These are phyloP conservation scores for Platycheirus albimanus DNA, from an alignment of 2,888 invertebrate species.

Conservation along the genomic window DNA sequence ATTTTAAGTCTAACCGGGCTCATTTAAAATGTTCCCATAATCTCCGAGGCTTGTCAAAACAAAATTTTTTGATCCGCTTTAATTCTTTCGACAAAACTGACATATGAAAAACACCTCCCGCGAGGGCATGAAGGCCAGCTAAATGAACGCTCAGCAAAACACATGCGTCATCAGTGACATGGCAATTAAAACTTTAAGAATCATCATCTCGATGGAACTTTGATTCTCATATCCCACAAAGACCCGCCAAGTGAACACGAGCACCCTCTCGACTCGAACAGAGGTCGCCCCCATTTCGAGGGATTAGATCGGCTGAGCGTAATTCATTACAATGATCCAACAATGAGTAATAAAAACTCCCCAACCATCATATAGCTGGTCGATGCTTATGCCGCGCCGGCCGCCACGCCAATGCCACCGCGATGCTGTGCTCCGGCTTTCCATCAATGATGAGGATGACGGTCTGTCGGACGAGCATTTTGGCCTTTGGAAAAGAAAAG, in stretches of 20 bases:
- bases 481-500: too few species aligned
- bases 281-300: constrained; percentile 68
- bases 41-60: constrained; percentile 62
- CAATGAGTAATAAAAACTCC: constrained; percentile 72
- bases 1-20: constrained; percentile 19
- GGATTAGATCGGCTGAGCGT: constrained; percentile 73
- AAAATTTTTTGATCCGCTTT: constrained; percentile 65
- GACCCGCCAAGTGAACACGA: constrained; percentile 5
- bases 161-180: constrained; percentile 42
- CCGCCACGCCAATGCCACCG: too few species aligned
- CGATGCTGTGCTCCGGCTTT: background rate
- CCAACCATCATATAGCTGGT: too few species aligned
- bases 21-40: constrained; percentile 53
- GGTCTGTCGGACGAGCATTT: constrained; percentile 33
- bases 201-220: constrained; percentile 45
- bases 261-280: constrained; percentile 36
- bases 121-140: constrained; percentile 9
- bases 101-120: constrained; percentile 39
- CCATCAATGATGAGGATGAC: constrained; percentile 44
- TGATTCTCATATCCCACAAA: constrained; percentile 48
- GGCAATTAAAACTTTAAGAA: constrained; percentile 65
- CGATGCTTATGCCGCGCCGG: background rate
- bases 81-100: constrained; percentile 54
- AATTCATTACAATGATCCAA: constrained; percentile 73
- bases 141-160: constrained; percentile 11